Evolutionary conservation across 1,140 invertebrate species (phyloP).

Genomic region (Microplitis demolitor): DNA sequence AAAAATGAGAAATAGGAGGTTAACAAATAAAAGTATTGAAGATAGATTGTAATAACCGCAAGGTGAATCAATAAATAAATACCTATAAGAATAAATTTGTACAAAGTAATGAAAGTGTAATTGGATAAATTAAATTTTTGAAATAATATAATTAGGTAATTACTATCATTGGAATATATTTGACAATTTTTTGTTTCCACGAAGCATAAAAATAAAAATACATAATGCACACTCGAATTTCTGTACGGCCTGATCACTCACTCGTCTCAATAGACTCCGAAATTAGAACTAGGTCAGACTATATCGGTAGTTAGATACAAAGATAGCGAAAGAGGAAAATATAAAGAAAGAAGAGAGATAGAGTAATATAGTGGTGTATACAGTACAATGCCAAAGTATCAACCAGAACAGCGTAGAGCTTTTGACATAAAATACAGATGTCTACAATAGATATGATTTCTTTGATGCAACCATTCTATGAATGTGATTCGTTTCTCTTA

Average conservation of each 20-base stretch:
- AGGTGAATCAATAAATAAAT: too few relatives aligned
- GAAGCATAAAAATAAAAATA: not conserved
- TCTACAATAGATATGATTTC: slow-evolving; percentile 34
- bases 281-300: slow-evolving; percentile 17
- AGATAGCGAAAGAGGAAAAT: not conserved
- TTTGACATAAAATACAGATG: slow-evolving; percentile 35
- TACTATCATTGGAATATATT: not conserved
- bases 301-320: slow-evolving; percentile 6
- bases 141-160: too few relatives aligned
- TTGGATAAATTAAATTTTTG: too few relatives aligned
- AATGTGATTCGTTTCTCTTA: slow-evolving; percentile 26
- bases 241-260: not conserved
- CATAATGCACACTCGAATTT: not conserved
- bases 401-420: slow-evolving; percentile 29
- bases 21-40: too few relatives aligned
- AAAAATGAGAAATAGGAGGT: too few relatives aligned
- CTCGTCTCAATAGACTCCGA: not conserved
- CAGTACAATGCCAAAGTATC: slow-evolving; percentile 34
- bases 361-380: not conserved
- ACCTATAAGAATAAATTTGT: too few relatives aligned
- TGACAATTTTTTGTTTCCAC: not conserved
- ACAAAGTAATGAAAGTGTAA: too few relatives aligned
- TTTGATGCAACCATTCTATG: slow-evolving; percentile 13
- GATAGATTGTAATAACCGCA: too few relatives aligned
- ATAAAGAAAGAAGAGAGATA: too few relatives aligned